A percentile compares a stretch with the other conserved stretches of the same genome.
phyloP scores from a whole-genome alignment of 2,888 invertebrate species.

The Syrphus vitripennis region DNA sequence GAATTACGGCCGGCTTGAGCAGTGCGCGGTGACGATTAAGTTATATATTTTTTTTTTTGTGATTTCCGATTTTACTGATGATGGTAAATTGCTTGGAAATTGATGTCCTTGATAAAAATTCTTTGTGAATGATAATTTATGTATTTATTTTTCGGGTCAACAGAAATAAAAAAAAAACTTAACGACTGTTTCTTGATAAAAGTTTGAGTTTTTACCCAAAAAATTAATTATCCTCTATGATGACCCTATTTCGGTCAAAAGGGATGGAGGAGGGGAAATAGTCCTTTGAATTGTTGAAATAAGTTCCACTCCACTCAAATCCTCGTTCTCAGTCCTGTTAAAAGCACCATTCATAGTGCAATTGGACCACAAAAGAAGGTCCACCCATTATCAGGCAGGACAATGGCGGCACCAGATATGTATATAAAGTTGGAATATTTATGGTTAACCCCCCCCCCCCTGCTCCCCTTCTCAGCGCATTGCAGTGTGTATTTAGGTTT shows the following conservation, averaged over 20 bases:
- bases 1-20: background rate
- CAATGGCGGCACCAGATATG: background rate
- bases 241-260: background rate
- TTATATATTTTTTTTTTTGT: slow-evolving; percentile 7
- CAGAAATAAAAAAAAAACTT: background rate
- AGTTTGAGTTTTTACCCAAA: background rate
- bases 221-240: background rate
- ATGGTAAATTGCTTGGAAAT: slow-evolving; percentile 14
- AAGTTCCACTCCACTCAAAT: background rate
- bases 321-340: background rate
- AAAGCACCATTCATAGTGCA: background rate
- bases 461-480: background rate
- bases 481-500: background rate
- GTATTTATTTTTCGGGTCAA: background rate
- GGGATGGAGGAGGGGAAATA: background rate
- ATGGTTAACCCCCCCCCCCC: background rate
- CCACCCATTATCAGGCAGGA: background rate
- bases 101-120: slow-evolving; percentile 17
- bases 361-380: background rate
- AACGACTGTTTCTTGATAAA: background rate
- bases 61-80: background rate
- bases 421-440: slow-evolving; percentile 7
- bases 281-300: background rate
- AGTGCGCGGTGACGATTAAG: background rate
- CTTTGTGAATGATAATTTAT: background rate